phyloP scores from a whole-genome alignment of 1,140 invertebrate genomes.

The Aricia agestis region DNA sequence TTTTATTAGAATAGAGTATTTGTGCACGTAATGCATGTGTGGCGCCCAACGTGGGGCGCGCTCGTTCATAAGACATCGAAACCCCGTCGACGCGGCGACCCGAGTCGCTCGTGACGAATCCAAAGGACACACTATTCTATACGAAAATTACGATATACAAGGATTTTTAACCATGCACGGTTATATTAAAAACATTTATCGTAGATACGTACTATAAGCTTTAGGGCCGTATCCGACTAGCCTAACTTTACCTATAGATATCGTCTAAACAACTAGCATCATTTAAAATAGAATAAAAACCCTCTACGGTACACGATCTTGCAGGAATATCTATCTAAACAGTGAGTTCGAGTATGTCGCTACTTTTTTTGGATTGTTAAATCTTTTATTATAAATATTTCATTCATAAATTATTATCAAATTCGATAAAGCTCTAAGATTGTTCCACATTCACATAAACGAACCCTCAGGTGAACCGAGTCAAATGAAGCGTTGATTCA shows the following conservation, averaged over 20 bases:
- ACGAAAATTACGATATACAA: constrained; percentile 50
- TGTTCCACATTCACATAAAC: constrained; percentile 72
- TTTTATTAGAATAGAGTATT: constrained; percentile 64
- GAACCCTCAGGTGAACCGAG: constrained; percentile 44
- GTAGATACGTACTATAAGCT: constrained; percentile 64
- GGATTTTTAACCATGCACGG: constrained; percentile 55
- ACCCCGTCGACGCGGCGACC: constrained; percentile 3
- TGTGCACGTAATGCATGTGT: constrained; percentile 49
- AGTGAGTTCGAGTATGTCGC: constrained; percentile 54
- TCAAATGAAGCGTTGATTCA: constrained; percentile 40
- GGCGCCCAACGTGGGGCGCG: background rate
- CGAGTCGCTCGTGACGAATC: background rate
- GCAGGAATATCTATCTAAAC: constrained; percentile 61
- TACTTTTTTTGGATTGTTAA: constrained; percentile 45
- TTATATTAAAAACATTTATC: constrained; percentile 57
- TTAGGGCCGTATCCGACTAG: constrained; percentile 54
- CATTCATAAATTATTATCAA: constrained; percentile 74
- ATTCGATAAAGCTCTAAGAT: constrained; percentile 75
- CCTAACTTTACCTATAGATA: constrained; percentile 43
- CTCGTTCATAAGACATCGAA: constrained; percentile 41
- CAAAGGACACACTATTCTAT: constrained; percentile 47
- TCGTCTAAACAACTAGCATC: constrained; percentile 63
- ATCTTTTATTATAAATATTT: constrained; percentile 62
- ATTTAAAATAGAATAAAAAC: constrained; percentile 67
- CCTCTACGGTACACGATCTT: constrained; percentile 55